phyloP scores from a whole-genome alignment of 2,113 vertebrate species.

The Grus americana region DNA sequence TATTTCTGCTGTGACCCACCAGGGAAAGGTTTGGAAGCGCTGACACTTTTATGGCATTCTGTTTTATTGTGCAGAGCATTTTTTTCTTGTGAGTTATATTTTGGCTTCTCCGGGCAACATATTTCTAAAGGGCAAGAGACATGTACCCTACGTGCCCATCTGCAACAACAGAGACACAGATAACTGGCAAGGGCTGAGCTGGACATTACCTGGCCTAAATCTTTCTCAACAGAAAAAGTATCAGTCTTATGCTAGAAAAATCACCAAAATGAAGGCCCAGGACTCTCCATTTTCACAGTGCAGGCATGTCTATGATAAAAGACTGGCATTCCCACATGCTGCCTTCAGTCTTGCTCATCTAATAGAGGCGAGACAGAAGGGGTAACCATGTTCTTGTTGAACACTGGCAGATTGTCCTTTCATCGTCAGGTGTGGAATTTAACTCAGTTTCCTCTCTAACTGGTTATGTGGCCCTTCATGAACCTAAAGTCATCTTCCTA shows the following conservation, averaged over 20 bases:
- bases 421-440: background rate
- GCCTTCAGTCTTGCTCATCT: background rate
- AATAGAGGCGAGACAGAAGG: background rate
- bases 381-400: background rate
- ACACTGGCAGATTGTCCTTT: background rate
- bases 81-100: slow-evolving; percentile 51
- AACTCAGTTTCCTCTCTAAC: background rate
- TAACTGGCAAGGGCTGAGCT: background rate
- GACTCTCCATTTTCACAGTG: background rate
- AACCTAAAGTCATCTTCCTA: background rate
- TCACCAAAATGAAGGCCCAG: background rate
- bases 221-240: background rate
- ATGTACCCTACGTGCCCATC: background rate
- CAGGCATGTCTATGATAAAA: background rate
- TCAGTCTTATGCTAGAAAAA: background rate
- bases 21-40: slow-evolving; percentile 52
- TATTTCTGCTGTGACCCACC: slow-evolving; percentile 63
- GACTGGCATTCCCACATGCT: background rate
- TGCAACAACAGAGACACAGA: background rate
- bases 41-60: slow-evolving; percentile 60
- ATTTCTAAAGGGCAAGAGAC: slow-evolving; percentile 35
- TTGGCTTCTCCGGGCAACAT: slow-evolving; percentile 39
- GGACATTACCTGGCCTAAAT: background rate
- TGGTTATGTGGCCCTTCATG: background rate
- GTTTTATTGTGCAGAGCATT: slow-evolving; percentile 43